phyloP scores from a whole-genome alignment of 2,797 vertebrate genomes.

The Eulemur mongoz region DNA sequence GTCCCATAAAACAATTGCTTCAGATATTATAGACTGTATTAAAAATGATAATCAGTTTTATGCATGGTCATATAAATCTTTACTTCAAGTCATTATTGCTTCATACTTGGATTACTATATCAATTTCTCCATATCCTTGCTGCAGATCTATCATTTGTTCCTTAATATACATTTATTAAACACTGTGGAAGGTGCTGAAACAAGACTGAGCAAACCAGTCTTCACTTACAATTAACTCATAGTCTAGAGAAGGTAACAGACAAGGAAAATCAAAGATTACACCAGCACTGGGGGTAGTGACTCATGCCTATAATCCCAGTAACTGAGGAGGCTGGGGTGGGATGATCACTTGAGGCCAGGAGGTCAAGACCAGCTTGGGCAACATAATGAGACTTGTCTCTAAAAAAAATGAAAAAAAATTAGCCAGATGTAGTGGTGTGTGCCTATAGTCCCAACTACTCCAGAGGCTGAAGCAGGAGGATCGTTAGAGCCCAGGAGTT shows the following conservation, averaged over 20 bases:
- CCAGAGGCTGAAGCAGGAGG: too few relatives aligned
- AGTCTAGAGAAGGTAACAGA: neutral
- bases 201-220: neutral
- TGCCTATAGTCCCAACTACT: too few relatives aligned
- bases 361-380: too few relatives aligned
- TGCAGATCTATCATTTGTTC: neutral
- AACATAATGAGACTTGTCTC: too few relatives aligned
- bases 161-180: neutral
- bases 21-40: neutral
- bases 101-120: neutral
- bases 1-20: neutral
- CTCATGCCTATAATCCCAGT: too few relatives aligned
- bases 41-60: neutral
- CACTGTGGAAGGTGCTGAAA: neutral
- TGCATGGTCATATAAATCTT: neutral
- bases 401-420: too few relatives aligned
- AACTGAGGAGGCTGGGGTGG: too few relatives aligned
- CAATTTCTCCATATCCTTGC: neutral
- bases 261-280: neutral
- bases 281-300: too few relatives aligned
- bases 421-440: too few relatives aligned
- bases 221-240: neutral
- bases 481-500: too few relatives aligned
- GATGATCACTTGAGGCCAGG: too few relatives aligned
- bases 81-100: neutral